Evolutionary conservation across 2,888 invertebrate genomes (phyloP).

Genomic region (Campaea margaritaria): DNA sequence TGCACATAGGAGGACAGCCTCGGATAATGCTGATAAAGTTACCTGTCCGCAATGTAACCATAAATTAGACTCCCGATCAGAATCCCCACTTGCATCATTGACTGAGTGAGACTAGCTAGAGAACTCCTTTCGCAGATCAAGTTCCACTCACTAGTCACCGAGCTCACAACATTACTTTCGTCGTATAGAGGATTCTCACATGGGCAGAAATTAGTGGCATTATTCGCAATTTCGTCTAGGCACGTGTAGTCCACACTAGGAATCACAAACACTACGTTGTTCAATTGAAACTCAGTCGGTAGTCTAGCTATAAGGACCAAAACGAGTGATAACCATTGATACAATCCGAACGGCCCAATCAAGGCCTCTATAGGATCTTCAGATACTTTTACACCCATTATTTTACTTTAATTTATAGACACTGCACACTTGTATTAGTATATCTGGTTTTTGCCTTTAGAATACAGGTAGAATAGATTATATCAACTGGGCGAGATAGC

Average conservation of each 20-base stretch:
- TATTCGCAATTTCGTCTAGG: constrained; percentile 60
- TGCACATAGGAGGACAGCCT: neutral
- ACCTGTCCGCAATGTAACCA: constrained; percentile 82
- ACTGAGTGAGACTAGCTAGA: constrained; percentile 83
- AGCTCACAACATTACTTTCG: constrained; percentile 78
- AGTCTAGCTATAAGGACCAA: constrained; percentile 80
- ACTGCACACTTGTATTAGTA: neutral
- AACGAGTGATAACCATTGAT: constrained; percentile 82
- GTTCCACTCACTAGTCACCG: constrained; percentile 86
- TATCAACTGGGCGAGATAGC: neutral
- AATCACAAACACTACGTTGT: constrained; percentile 84
- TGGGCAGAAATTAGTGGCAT: constrained; percentile 72
- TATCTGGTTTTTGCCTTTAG: neutral
- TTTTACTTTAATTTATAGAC: neutral
- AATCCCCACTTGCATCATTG: constrained; percentile 84
- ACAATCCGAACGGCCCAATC: constrained; percentile 83
- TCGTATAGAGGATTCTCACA: constrained; percentile 82
- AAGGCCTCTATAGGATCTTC: constrained; percentile 70
- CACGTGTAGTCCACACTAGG: constrained; percentile 82
- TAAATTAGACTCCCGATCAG: constrained; percentile 83
- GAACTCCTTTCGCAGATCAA: constrained; percentile 84
- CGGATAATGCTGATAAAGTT: constrained; percentile 15
- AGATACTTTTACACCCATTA: neutral
- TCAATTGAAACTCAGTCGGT: constrained; percentile 84
- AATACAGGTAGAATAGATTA: too few species aligned